Evolutionary conservation across 1,140 invertebrate genomes (phyloP), one percentile per base, ranked within the genome.

Genomic region (Hycleus phaleratus): DNA sequence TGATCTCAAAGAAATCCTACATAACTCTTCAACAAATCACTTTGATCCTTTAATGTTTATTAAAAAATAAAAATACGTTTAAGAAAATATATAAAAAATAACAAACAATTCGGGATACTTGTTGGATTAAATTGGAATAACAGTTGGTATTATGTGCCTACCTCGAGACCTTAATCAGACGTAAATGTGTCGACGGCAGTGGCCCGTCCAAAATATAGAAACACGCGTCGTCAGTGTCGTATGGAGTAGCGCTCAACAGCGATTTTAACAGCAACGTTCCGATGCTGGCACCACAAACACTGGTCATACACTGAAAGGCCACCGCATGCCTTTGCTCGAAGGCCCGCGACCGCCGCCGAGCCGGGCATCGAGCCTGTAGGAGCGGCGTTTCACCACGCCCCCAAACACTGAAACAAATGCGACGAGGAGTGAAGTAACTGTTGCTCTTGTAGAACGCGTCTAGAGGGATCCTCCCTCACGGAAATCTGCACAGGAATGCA

Each of bases 401-500:
- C 69, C 65, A 55, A 62, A 65, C 59, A 56, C 58, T 66, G 66
- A 69, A 68, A 69, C 68, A 69, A 68, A 68, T 69, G 59, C 67
- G 67, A 65, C 58, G 60, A 59, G 59, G 59, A 66, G 60, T 61
- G 65, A 68, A 70, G 70, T 71, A 71, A 72, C 70, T 72, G 70
- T 72, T 72, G 70, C 69, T 72, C 66, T 69, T 65, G 63, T 63
- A 68, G 55, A 67, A 58, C 58, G 54, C 50, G 58, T 60, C 57
- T 54, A 48, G 58, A 59, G 62, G 56, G 60, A 64, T 64, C 60
- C 58, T 61, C 68, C 62, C 69, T 70, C 62, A 73, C 71, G 71
- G 71, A 73, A 72, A 72, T 73, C 68, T 73, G 68, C 69, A 72
- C 69, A 71, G 66, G 69, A 73, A 74, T 71, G 68, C 67, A 72